Evolutionary conservation across 2,888 invertebrate species (phyloP), one percentile per base, ranked within the genome.

Genomic region (Microctonus hyperodae): DNA sequence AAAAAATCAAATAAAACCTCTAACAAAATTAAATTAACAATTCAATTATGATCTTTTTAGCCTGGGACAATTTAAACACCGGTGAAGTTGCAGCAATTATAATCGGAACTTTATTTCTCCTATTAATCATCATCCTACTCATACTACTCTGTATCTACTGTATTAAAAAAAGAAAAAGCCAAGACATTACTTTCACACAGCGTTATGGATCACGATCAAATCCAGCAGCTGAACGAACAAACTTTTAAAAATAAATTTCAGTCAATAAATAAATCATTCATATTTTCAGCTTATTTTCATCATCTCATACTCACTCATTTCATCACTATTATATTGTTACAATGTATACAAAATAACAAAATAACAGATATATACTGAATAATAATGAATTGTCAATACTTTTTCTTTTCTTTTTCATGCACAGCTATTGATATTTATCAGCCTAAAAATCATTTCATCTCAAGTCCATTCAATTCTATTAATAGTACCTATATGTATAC

Each of bases 1-100:
- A 79, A 88, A 20, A 35, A 62, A 4, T 37, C 7, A 4, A 10
- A 44, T 61, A 13, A 20, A 33, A 6, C 9, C 1, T 61, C 13
- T 50, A 20, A 20, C 20, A 13, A n/a, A 55, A 1, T 22, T 22
- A 7, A 37, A 37, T 23, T 86, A 11, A 88, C 89, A 0, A 85
- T 86, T 0, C 90, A 90, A 0, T 76, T 85, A 57, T 59, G 65
- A 65, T 44, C 63, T 69, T 61, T 85, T n/a, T 63, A 87, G 88
- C 85, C 74, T 76, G 83, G 83, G 70, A 78, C 64, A 83, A 88
- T 85, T 74, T 84, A 80, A 72, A 84, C 78, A 31, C 85, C 74
- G 72, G 87, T 79, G 76, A 90, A 1, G 91, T 94, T 68, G 89
- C 91, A 0, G 92, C 93, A 0, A 90, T 94, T 67, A 88, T 88